Evolutionary conservation across 2,888 invertebrate genomes (phyloP).

Genomic region (Parnassius apollo): DNA sequence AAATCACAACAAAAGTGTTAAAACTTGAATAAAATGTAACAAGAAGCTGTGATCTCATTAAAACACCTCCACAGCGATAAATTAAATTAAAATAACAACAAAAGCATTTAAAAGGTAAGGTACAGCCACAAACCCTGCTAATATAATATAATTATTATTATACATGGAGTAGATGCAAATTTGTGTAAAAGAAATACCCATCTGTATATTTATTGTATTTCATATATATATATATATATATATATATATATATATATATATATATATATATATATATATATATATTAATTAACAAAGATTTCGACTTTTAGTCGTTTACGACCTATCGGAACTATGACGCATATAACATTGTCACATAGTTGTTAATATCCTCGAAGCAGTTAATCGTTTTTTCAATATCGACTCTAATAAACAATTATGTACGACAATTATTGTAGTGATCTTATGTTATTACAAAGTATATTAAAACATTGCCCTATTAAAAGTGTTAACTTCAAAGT

Average conservation of each 20-base stretch:
- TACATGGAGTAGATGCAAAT: background rate
- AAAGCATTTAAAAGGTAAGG: slow-evolving; percentile 54
- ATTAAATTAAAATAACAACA: slow-evolving; percentile 58
- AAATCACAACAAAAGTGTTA: slow-evolving; percentile 30
- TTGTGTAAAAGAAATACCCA: background rate
- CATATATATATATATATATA: background rate
- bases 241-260: no score
- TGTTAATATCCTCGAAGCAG: no score
- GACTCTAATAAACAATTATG: no score
- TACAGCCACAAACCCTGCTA: slow-evolving; percentile 26
- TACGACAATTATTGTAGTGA: no score
- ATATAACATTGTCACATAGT: no score
- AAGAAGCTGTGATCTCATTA: background rate
- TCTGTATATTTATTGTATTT: background rate
- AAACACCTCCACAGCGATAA: slow-evolving; percentile 49
- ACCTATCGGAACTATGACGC: slow-evolving; percentile 2
- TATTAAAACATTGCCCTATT: no score
- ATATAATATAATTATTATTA: no score
- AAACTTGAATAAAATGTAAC: slow-evolving; percentile 8
- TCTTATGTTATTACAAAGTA: no score
- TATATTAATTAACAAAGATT: no score
- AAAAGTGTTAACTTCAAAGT: no score
- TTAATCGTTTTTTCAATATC: no score
- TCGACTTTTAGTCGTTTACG: background rate
- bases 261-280: no score